Evolutionary conservation across 53 echinoderm and acorn worm species (phyloP).

Genomic region (Henricia sp.): DNA sequence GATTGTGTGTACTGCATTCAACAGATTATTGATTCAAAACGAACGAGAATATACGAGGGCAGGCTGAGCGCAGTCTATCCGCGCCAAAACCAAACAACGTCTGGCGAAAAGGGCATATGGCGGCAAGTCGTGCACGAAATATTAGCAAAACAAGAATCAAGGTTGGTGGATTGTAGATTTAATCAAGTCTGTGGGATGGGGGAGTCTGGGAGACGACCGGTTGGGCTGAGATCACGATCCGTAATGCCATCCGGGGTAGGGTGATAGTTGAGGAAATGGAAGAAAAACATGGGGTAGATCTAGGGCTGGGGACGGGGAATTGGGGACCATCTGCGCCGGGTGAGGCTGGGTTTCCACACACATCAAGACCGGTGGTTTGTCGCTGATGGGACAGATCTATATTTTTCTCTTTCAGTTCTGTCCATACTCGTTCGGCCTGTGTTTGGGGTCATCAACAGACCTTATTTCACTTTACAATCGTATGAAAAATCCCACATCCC

Average conservation of each 20-base stretch:
- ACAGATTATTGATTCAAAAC: slow-evolving; percentile 46
- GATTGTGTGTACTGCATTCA: slow-evolving; percentile 33
- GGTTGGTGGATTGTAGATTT: slow-evolving; percentile 58
- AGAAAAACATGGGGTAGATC: slow-evolving; percentile 48
- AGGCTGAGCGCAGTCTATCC: too few relatives aligned
- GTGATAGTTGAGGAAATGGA: slow-evolving; percentile 36
- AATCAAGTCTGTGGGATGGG: slow-evolving; percentile 32
- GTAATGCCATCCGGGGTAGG: slow-evolving; percentile 10
- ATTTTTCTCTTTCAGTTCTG: not conserved
- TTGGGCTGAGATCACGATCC: slow-evolving; percentile 6
- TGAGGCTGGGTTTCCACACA: too few relatives aligned
- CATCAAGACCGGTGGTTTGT: too few relatives aligned
- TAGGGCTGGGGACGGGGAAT: too few relatives aligned
- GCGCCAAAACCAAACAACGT: not conserved
- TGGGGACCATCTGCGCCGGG: slow-evolving; percentile 43
- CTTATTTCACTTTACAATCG: too few relatives aligned
- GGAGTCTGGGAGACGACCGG: slow-evolving; percentile 48
- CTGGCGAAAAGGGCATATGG: slow-evolving; percentile 25
- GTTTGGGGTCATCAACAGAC: not conserved
- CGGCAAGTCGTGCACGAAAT: slow-evolving; percentile 22
- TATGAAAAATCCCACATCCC: too few relatives aligned
- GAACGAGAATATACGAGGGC: not conserved
- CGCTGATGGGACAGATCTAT: too few relatives aligned
- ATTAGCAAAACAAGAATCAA: slow-evolving; percentile 64
- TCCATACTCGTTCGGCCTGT: not conserved